Base-by-base conservation (phyloP, 64 coral and sea anemone species). In the Porites lutea region DNA sequence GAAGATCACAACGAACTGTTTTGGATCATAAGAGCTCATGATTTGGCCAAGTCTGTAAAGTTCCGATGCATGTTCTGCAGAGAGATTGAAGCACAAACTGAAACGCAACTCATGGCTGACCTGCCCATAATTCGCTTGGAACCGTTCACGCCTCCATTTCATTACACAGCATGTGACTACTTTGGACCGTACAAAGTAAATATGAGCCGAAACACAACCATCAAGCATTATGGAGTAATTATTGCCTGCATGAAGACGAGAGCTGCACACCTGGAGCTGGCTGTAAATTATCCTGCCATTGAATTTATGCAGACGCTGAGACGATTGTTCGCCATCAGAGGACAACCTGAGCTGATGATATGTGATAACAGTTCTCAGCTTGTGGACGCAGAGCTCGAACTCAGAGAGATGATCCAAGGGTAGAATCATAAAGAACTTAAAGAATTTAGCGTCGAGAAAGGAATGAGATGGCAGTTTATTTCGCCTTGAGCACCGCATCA, bases 1-100 rank as follows among this genome's bases (percentile, higher is more conserved):
- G 37, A 92, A 76, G 13, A 66, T 86, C 9, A 88, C 62, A 54
- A 72, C 48, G 20, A 88, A 81, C n/a, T n/a, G n/a, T 94, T 55
- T 87, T 94, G 92, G 92, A 85, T 94, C 47, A 45, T 94, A 48
- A 82, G 75, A 75, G 62, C 77, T 23, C 48, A 94, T 64, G 75
- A 77, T 46, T 52, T 94, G 15, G 48, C 62, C 78, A 93, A 93
- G 49, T 60, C 58, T 9, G 66, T 88, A 61, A 92, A 92, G 59
- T 14, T 49, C 49, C 45, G 20, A 79, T 93, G 62, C 65, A 55
- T 83, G 18, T 57, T 48, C 71, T 93, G 83, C 87, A 79, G 48
- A 46, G 51, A 81, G 21, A 64, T 93, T 18, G 74, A 78, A 88
- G 77, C 65, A 48, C 59, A 60, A 82, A 57, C 65, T 27, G 71